A percentile compares a stretch with the other conserved stretches of the same genome.
phyloP scores from a whole-genome alignment of 2,113 vertebrate species.

The Uria aalge region DNA sequence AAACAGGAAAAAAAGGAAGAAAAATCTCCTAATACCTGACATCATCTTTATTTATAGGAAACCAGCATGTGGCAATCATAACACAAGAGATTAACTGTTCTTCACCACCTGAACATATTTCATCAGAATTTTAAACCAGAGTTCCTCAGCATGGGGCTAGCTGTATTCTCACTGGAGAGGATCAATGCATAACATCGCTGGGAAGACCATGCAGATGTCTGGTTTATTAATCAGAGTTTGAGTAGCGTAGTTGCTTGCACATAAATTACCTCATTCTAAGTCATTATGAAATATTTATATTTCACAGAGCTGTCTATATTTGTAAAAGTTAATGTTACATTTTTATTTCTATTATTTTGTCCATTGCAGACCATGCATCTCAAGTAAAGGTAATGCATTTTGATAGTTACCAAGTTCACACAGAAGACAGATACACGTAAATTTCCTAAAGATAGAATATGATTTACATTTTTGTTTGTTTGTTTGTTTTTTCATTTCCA shows the following conservation, averaged over 20 bases:
- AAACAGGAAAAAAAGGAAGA: background rate
- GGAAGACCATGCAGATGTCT: background rate
- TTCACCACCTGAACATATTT: conserved; percentile 1
- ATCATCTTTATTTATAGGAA: conserved; percentile 42
- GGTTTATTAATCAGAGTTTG: background rate
- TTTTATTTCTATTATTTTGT: background rate
- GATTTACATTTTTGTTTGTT: background rate
- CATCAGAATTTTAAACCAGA: background rate
- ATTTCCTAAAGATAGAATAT: background rate
- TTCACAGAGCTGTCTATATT: background rate
- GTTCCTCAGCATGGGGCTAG: background rate
- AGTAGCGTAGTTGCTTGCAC: background rate
- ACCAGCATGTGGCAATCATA: background rate
- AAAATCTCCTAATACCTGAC: background rate
- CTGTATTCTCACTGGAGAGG: background rate
- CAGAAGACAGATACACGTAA: background rate
- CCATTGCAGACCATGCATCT: background rate
- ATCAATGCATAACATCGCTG: background rate
- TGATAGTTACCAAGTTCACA: background rate
- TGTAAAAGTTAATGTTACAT: background rate
- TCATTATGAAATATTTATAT: background rate
- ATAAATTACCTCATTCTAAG: background rate
- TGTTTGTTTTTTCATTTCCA: background rate
- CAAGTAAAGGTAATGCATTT: background rate
- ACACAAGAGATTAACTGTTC: conserved; percentile 4